Percentiles rank a stretch among this genome's conserved stretches.
phyloP scores from a whole-genome alignment of 2,113 vertebrate genomes.

The Eolophus roseicapilla region DNA sequence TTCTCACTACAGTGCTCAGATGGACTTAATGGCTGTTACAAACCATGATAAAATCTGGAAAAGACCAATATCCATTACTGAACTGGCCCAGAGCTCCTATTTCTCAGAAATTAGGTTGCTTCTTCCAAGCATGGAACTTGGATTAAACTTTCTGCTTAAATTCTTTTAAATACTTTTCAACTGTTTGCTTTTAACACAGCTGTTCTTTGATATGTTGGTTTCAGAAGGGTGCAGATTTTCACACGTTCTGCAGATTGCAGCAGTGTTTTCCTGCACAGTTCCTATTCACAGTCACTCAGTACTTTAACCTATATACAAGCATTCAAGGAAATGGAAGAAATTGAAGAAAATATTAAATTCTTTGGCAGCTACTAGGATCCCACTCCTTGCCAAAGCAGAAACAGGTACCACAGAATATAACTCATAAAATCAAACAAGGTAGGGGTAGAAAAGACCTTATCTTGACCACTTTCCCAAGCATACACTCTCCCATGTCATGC shows the following conservation, averaged over 20 bases:
- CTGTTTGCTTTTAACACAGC: constrained; percentile 27
- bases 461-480: neutral
- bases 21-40: constrained; percentile 30
- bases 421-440: neutral
- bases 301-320: neutral
- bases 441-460: neutral
- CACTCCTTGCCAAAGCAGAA: neutral
- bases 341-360: neutral
- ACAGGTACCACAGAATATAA: neutral
- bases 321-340: neutral
- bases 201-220: neutral
- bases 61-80: constrained; percentile 11
- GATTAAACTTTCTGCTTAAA: constrained; percentile 18
- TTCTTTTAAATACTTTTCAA: constrained; percentile 24
- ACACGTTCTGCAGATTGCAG: neutral
- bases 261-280: neutral
- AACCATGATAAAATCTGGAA: constrained; percentile 31
- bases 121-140: constrained; percentile 42
- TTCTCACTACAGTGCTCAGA: neutral
- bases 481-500: neutral
- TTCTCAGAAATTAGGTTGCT: constrained; percentile 53
- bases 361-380: neutral
- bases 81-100: constrained; percentile 41
- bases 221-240: neutral
- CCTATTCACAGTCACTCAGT: neutral